Base-by-base conservation (phyloP, 2,888 invertebrate genomes). In the Physocephala rufipes region DNA sequence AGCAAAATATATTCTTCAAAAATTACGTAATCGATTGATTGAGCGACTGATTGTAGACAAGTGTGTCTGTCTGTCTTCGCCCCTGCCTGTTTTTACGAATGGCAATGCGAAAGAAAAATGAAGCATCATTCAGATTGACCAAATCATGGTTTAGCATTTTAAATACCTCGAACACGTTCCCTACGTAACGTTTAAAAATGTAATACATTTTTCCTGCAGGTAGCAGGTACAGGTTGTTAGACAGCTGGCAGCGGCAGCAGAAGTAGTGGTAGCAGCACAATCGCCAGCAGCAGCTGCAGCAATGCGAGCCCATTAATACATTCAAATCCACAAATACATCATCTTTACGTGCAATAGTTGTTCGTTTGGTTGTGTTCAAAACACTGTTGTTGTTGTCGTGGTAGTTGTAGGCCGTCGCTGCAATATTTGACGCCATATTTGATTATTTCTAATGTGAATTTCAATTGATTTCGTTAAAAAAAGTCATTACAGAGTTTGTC, bases 401-500 rank as follows among this genome's bases (percentile, higher is more conserved):
- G n/a, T 12, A 12, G 55, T 55, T n/a, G 5, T 13, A 13, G 53
- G n/a, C 5, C 19, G 15, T 65, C 51, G 53, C 19, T 12, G 43
- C 53, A 28, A 53, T 36, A 49, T 53, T 51, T 21, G 28, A 1
- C 28, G 64, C 64, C 51, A 51, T 51, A 4, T 66, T 55, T 53
- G 30, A 28, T 30, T 24, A 15, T 24, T 51, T 49, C 51, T 64
- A 49, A 49, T n/a, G 9, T 49, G 53, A 53, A 51, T 66, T 36
- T 5, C 30, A 66, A 53, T 66, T 53, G 19, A 51, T 21, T 53
- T 53, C 26, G 28, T 1, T 0, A 24, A 55, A n/a, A 49, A 49
- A 51, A 24, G 30, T 28, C 36, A 53, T 55, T 36, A 36, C 19
- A 59, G 49, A 67, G 67, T 67, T 67, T 59, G 30, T 30, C 59